Base-by-base conservation (phyloP, 2,888 invertebrate species). In the Neoascia interrupta region DNA sequence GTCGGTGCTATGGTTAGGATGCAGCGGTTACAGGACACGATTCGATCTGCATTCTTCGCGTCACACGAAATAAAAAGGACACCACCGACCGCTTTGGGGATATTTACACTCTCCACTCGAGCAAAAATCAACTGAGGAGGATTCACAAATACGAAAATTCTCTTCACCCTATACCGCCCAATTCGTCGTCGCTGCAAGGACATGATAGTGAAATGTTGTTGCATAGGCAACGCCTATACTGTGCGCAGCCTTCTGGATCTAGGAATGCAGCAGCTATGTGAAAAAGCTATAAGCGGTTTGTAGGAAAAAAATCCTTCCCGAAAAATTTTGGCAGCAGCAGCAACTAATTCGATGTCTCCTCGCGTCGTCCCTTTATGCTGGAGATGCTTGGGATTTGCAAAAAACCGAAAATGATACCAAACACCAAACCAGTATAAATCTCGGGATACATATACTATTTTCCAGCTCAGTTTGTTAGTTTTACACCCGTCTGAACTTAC, bases 331-430 rank as follows among this genome's bases (percentile, higher is more conserved):
- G 79, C 79, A 79, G 36, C 47, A 11, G 15, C 21, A 47, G 23
- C 21, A 54, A 60, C 72, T 79, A 79, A 72, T 72, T 72, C 72
- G 19, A 31, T 53, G 51, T 37, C 16, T 8, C 11, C 49, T 43
- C 15, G 21, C 34, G 1, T n/a, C 16, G 13, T 4, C 19, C 10
- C 15, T 15, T 18, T n/a, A n/a, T n/a, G n/a, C n/a, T n/a, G n/a
- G n/a, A n/a, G n/a, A n/a, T n/a, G n/a, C 31, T 31, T 31, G 2
- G 58, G 63, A 21, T 39, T 58, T 31, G n/a, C 72, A 43, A 72
- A 45, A 75, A 76, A 70, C 23, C 70, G 64, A 34, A 72, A 79
- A 79, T 49, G 79, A 79, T 68, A 79, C 34, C 70, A 72, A 79
- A 79, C 79, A 72, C 72, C 54, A 49, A 66, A 66, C 45, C 36